Evolutionary conservation across 2,797 vertebrate genomes (phyloP).

Genomic region (Crenuchus spilurus): DNA sequence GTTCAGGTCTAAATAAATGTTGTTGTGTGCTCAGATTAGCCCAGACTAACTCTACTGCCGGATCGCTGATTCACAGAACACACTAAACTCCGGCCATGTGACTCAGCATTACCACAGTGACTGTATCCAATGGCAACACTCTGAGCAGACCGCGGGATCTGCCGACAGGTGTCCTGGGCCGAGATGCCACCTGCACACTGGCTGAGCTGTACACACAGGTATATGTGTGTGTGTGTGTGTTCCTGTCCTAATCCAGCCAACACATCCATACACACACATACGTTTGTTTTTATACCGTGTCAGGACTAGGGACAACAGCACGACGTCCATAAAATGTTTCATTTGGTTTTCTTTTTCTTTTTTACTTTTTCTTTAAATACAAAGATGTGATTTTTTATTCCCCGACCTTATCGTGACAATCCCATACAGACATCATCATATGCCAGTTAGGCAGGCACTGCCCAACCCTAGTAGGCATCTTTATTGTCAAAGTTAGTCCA

Average conservation of each 20-base stretch:
- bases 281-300: not conserved
- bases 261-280: not conserved
- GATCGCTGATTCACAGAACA: slow-evolving; percentile 9
- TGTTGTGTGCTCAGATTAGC: slow-evolving; percentile 6
- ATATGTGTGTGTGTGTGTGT: slow-evolving; percentile 7
- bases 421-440: too few species aligned
- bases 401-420: too few species aligned
- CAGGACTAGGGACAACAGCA: too few species aligned
- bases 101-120: slow-evolving; percentile 23
- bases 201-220: slow-evolving; percentile 27
- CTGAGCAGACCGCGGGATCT: not conserved
- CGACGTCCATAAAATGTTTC: too few species aligned
- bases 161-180: slow-evolving; percentile 30
- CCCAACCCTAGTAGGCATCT: too few species aligned
- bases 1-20: not conserved
- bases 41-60: not conserved
- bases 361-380: too few species aligned
- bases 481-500: too few species aligned
- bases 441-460: too few species aligned
- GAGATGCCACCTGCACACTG: slow-evolving; percentile 7
- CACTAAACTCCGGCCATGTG: slow-evolving; percentile 19
- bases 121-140: not conserved
- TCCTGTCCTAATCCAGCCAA: not conserved
- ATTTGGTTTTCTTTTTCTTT: too few species aligned
- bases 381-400: too few species aligned